These are phyloP conservation scores for Hippopotamyrus pictus DNA, from an alignment of 2,797 vertebrate genomes.

Conservation along the genomic window DNA sequence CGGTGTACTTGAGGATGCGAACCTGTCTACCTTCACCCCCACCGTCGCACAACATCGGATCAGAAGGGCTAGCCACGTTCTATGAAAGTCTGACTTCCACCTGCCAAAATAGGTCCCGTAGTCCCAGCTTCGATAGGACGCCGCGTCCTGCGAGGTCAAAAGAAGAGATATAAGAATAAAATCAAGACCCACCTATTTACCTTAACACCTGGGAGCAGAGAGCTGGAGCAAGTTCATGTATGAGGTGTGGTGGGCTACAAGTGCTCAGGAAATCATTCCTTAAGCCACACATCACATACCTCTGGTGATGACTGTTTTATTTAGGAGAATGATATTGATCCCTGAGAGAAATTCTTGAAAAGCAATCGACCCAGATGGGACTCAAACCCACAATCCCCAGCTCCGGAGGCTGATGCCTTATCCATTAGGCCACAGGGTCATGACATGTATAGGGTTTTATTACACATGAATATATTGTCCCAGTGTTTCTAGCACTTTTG, in stretches of 20 bases:
- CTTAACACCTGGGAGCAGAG: not conserved
- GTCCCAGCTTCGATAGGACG: not conserved
- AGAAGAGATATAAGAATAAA: not conserved
- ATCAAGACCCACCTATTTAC: not conserved
- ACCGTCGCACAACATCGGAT: not conserved
- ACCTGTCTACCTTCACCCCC: not conserved
- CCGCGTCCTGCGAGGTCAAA: not conserved
- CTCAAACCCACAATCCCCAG: constrained; percentile 72
- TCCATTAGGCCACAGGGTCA: constrained; percentile 77
- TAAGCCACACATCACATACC: not conserved
- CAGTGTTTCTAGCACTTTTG: not conserved
- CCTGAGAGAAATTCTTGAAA: not conserved
- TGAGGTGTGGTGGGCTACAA: not conserved
- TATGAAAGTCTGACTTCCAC: not conserved
- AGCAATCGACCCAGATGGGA: constrained; percentile 64
- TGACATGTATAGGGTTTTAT: constrained; percentile 21
- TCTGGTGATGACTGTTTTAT: too few relatives aligned
- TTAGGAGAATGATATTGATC: not conserved
- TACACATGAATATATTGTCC: not conserved
- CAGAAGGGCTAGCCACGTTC: not conserved
- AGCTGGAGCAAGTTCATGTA: not conserved
- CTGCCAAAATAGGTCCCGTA: not conserved
- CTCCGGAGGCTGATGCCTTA: constrained; percentile 72
- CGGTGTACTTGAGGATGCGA: not conserved
- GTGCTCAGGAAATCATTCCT: not conserved